Evolutionary conservation across 1,140 invertebrate genomes (phyloP), one percentile per base, ranked within the genome.

Genomic region (Ips typographus): DNA sequence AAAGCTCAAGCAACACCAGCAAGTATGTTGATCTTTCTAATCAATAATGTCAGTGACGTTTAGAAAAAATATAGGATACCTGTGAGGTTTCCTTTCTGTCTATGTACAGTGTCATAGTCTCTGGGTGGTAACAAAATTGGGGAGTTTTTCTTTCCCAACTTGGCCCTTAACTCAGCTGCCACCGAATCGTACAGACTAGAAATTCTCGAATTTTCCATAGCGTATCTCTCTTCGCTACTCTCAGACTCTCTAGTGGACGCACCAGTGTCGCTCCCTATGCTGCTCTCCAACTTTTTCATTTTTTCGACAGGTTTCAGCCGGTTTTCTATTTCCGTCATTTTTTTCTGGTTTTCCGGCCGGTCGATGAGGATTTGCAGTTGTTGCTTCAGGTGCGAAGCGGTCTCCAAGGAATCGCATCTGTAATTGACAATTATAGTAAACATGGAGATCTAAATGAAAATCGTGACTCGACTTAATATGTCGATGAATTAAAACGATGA

Each of bases 81-180:
- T 40, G 86, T 87, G n/a, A 93, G 80, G 77, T 93, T 94, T 1
- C 93, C 94, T 65, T 92, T 91, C 67, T 90, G 89, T 63, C 94
- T 83, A 75, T 93, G 91, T 4, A 92, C 89, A 1, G 91, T 94
- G 78, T 98, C 95, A 81, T 98, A 98, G 80, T 98, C 96, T 51
- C 94, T 87, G 0, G 95, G 95, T 1, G 96, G 95, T 59, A 95
- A 78, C 41, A 98, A 83, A 49, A 98, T 86, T 1, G 95, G 94
- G 0, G 89, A 89, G 38, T 88, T 88, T 70, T 88, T 87, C 2
- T 87, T 86, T 68, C 86, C 88, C 72, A 98, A 83, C 79, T 96
- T 95, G 70, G 91, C 91, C 71, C 93, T 86, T 49, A 98, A 82
- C 78, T 98, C 96, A 0, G 94, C 94, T 3, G 95, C 94, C 71